Percentiles rank a stretch among this genome's conserved stretches.
phyloP scores from a whole-genome alignment of 2,113 vertebrate genomes.

The Cyanocitta stelleri region DNA sequence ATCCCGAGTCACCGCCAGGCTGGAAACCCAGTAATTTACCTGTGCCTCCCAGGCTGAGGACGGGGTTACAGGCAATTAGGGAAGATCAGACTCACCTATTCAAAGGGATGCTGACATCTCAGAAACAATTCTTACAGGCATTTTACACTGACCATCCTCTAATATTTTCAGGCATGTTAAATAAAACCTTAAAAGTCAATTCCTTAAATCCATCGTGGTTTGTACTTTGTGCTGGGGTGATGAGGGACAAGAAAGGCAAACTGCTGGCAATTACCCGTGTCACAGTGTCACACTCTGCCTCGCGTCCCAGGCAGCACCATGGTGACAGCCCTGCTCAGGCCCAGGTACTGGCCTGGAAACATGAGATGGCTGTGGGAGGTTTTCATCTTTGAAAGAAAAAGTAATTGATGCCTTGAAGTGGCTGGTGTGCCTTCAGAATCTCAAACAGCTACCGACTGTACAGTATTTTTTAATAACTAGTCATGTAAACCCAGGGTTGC shows the following conservation, averaged over 20 bases:
- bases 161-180: neutral
- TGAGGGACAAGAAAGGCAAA: neutral
- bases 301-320: neutral
- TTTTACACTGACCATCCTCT: neutral
- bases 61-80: neutral
- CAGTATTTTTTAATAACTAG: neutral
- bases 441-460: neutral
- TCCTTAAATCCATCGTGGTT: neutral
- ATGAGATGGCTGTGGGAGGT: neutral
- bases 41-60: neutral
- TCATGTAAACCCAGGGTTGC: neutral
- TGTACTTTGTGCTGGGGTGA: neutral
- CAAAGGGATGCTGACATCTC: neutral
- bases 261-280: neutral
- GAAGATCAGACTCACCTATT: neutral
- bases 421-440: neutral
- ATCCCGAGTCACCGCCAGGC: neutral
- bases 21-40: neutral
- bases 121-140: neutral
- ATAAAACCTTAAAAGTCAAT: neutral
- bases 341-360: conserved; percentile 7
- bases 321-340: neutral
- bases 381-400: neutral
- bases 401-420: neutral
- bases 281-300: neutral